Evolutionary conservation across 2,797 vertebrate genomes (phyloP).

Genomic region (Limosa lapponica): DNA sequence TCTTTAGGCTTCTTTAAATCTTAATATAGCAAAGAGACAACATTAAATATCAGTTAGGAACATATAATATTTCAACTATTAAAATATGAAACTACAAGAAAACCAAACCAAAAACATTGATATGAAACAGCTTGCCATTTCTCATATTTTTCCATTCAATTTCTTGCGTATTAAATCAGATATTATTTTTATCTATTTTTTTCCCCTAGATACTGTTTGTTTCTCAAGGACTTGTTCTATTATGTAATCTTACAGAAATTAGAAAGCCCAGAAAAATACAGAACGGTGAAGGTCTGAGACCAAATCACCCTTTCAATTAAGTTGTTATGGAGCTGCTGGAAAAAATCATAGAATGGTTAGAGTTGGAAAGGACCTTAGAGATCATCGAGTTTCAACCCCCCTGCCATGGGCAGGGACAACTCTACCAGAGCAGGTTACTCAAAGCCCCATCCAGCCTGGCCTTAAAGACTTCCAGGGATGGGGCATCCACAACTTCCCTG

Average conservation of each 20-base stretch:
- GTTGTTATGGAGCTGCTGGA: background rate
- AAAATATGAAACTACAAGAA: background rate
- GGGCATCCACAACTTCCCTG: too few species aligned
- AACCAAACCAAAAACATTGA: background rate
- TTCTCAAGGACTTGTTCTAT: background rate
- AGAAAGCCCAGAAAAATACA: background rate
- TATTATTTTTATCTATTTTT: background rate
- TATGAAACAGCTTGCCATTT: background rate
- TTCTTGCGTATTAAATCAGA: background rate
- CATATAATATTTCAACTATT: background rate
- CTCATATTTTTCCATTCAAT: background rate
- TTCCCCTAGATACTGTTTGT: background rate
- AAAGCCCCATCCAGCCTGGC: too few species aligned
- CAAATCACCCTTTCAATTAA: background rate
- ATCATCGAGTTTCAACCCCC: too few species aligned
- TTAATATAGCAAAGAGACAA: slow-evolving; percentile 52
- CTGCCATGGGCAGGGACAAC: too few species aligned
- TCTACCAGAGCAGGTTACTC: too few species aligned
- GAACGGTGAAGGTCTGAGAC: background rate
- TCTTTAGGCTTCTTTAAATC: slow-evolving; percentile 61
- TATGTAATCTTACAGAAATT: background rate
- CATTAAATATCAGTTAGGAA: slow-evolving; percentile 20
- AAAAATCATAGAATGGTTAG: too few species aligned
- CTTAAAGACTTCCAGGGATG: too few species aligned
- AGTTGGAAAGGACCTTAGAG: too few species aligned